Conservation (phyloP, 2,113 vertebrate genomes). For the Aleadryas rufinucha region DNA sequence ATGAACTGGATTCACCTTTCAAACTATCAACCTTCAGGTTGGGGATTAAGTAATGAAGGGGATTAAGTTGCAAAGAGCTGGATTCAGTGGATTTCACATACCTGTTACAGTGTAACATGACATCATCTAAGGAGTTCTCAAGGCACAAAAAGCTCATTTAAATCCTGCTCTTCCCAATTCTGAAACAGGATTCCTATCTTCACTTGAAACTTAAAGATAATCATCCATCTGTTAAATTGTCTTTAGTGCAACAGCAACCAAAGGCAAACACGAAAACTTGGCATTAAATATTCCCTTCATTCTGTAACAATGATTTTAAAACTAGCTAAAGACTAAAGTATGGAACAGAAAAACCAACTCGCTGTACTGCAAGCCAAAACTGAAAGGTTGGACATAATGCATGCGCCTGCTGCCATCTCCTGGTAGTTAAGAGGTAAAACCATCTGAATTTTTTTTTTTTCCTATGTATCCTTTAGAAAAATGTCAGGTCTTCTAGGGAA, state of each 20-base stretch:
- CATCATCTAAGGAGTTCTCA: neutral
- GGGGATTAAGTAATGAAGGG: neutral
- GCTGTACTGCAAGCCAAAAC: neutral
- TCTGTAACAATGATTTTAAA: neutral
- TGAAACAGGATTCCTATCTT: neutral
- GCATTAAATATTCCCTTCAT: neutral
- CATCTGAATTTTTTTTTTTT: neutral
- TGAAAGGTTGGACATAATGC: neutral
- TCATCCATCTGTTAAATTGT: neutral
- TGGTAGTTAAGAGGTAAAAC: neutral
- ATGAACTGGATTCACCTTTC: neutral
- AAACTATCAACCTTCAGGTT: neutral
- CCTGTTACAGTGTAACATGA: neutral
- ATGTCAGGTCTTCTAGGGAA: neutral
- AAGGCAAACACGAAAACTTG: neutral
- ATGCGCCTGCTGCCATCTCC: constrained; percentile 57
- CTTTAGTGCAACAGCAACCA: neutral
- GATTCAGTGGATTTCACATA: neutral
- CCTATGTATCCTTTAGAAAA: neutral
- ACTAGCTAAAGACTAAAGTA: neutral
- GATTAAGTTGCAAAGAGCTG: neutral
- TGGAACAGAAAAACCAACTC: fast-evolving
- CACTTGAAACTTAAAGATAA: neutral
- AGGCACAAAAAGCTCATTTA: neutral
- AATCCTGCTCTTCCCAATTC: neutral